Evolutionary conservation across 2,797 vertebrate genomes (phyloP).

Genomic region (Phyllotis vaccarum): DNA sequence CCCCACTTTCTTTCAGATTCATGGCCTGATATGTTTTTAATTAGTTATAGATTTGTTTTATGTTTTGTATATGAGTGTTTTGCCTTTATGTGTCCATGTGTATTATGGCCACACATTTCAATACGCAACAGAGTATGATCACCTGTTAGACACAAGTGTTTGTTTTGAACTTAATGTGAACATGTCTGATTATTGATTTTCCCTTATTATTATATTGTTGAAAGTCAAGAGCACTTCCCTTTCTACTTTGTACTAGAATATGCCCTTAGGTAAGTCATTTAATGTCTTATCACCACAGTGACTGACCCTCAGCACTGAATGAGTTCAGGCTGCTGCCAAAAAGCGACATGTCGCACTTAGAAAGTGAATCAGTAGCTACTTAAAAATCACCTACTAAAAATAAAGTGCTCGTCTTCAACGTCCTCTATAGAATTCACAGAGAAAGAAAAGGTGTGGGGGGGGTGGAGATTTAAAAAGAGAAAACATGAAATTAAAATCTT

Average conservation of each 20-base stretch:
- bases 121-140: neutral
- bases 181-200: neutral
- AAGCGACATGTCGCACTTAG: neutral
- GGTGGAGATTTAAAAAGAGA: neutral
- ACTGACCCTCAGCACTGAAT: neutral
- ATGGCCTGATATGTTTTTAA: neutral
- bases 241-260: neutral
- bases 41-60: neutral
- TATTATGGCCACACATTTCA: neutral
- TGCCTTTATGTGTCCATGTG: neutral
- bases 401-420: neutral
- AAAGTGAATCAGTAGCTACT: neutral
- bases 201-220: neutral
- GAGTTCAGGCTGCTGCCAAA: neutral
- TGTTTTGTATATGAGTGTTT: neutral
- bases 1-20: neutral
- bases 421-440: neutral
- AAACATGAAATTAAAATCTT: neutral
- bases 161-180: neutral
- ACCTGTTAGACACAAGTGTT: neutral
- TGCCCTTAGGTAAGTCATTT: neutral
- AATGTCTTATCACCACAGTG: neutral
- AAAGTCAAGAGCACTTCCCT: slow-evolving; percentile 28
- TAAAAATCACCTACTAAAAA: slow-evolving; percentile 31
- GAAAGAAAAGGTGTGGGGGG: neutral